phyloP scores from a whole-genome alignment of 2,888 invertebrate species.

The Oxystoma pomonae region DNA sequence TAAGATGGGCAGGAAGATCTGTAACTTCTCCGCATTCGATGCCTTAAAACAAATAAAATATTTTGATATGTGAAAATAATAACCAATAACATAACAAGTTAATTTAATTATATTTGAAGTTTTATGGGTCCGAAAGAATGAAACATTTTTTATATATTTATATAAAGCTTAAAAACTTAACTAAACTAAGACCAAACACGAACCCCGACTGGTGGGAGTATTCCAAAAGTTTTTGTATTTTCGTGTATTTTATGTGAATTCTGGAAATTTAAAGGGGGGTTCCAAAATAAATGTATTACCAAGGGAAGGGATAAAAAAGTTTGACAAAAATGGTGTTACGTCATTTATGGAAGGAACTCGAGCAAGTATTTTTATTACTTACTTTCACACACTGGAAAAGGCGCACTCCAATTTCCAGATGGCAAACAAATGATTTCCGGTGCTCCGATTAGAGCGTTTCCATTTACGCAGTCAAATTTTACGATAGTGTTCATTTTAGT shows the following conservation, averaged over 20 bases:
- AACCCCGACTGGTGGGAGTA: too few relatives aligned
- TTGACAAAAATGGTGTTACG: too few relatives aligned
- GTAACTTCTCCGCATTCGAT: constrained; percentile 76
- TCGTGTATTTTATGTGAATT: too few relatives aligned
- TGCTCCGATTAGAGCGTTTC: constrained; percentile 75
- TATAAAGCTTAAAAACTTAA: too few relatives aligned
- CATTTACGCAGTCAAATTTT: constrained; percentile 72
- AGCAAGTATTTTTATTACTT: too few relatives aligned
- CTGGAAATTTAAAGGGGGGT: too few relatives aligned
- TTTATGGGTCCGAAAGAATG: not conserved
- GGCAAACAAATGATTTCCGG: constrained; percentile 72
- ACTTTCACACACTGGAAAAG: constrained; percentile 80
- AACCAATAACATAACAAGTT: too few relatives aligned
- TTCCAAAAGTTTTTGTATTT: too few relatives aligned
- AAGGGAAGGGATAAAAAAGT: too few relatives aligned
- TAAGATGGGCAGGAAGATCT: constrained; percentile 56
- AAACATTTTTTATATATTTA: not conserved
- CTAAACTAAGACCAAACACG: too few relatives aligned
- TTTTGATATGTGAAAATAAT: not conserved
- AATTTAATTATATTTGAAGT: not conserved
- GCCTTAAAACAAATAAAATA: constrained; percentile 46
- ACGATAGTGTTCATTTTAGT: constrained; percentile 73
- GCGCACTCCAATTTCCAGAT: constrained; percentile 82
- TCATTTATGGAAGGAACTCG: too few relatives aligned
- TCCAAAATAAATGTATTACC: too few relatives aligned